A percentile compares a stretch with the other conserved stretches of the same genome.
phyloP scores from a whole-genome alignment of 2,888 invertebrate genomes.

The Drosophila fungiperda region DNA sequence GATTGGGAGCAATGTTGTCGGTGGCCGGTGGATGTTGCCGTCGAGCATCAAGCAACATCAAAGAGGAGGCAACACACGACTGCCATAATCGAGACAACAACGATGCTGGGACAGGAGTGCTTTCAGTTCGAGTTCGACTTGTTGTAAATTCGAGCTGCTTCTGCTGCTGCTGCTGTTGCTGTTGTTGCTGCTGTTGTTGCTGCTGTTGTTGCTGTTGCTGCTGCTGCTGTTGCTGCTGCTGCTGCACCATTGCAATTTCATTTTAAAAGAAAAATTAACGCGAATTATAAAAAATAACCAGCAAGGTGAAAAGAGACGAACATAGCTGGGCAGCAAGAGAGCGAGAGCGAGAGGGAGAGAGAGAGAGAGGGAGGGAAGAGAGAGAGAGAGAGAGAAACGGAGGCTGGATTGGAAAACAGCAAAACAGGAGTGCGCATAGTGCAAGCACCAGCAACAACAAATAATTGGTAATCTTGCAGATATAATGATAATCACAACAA shows the following conservation, averaged over 20 bases:
- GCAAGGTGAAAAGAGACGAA: constrained; percentile 28
- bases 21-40: constrained; percentile 17
- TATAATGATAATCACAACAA: constrained; percentile 77
- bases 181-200: constrained; percentile 18
- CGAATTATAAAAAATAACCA: constrained; percentile 76
- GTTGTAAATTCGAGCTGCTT: constrained; percentile 22
- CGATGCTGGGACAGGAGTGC: constrained; percentile 49
- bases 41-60: constrained; percentile 64
- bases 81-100: constrained; percentile 77
- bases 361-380: constrained; percentile 4
- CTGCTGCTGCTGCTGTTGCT: constrained; percentile 21
- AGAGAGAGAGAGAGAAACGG: constrained; percentile 8
- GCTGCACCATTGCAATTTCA: constrained; percentile 71
- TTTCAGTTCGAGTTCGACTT: constrained; percentile 26
- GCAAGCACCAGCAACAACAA: constrained; percentile 64
- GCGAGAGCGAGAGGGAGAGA: not conserved
- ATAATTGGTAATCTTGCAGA: constrained; percentile 77
- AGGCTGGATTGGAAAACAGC: constrained; percentile 33
- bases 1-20: constrained; percentile 44
- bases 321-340: constrained; percentile 3
- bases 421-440: constrained; percentile 52
- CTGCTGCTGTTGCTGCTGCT: constrained; percentile 37
- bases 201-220: constrained; percentile 28
- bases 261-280: constrained; percentile 79
- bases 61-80: constrained; percentile 76